phyloP scores from a whole-genome alignment of 2,113 vertebrate species.

The Varanus komodoensis region DNA sequence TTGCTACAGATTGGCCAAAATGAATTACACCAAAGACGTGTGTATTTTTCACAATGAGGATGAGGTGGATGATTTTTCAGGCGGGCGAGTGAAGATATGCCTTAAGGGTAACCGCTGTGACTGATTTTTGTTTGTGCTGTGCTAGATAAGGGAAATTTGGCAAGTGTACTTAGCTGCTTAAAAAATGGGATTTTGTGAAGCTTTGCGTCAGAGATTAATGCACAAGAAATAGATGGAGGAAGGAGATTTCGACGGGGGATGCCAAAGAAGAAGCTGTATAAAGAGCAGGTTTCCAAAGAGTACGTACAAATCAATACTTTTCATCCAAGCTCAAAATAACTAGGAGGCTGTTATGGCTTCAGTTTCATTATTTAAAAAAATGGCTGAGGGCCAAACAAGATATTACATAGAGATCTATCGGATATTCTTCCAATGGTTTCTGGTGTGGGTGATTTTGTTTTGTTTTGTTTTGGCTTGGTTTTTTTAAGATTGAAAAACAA shows the following conservation, averaged over 20 bases:
- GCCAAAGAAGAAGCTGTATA: neutral
- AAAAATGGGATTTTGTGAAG: constrained; percentile 10
- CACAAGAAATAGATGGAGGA: neutral
- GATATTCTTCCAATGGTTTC: neutral
- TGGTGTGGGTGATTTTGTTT: no score
- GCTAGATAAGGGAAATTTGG: constrained; percentile 20
- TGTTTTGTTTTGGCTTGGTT: no score
- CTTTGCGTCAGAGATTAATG: constrained; percentile 13
- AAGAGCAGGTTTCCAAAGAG: neutral
- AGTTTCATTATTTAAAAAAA: neutral
- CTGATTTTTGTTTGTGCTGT: constrained; percentile 6
- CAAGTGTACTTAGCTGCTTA: neutral
- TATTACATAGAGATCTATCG: neutral
- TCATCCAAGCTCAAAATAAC: neutral
- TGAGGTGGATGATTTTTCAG: neutral
- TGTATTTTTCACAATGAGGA: constrained; percentile 12
- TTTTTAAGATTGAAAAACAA: neutral
- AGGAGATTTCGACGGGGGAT: neutral
- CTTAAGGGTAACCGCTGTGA: neutral
- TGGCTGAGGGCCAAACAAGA: neutral
- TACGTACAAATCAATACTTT: neutral
- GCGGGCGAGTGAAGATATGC: neutral
- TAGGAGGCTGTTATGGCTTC: neutral
- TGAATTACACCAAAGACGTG: neutral
- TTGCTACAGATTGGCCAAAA: neutral